Percentiles rank a stretch among this genome's conserved stretches.
These are phyloP conservation scores for Synergus laeviventris DNA, from an alignment of 2,888 invertebrate genomes.

Conservation along the genomic window DNA sequence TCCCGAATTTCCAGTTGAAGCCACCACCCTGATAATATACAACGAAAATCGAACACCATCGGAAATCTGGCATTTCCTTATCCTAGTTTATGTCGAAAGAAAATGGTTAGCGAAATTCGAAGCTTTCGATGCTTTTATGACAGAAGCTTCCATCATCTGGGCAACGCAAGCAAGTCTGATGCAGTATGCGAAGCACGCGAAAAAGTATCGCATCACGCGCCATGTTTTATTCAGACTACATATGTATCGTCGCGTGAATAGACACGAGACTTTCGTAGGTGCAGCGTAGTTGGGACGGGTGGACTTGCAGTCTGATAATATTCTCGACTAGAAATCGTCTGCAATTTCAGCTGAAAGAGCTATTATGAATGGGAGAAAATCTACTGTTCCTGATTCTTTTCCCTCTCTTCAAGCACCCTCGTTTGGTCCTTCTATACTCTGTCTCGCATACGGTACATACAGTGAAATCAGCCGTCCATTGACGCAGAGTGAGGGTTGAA, in stretches of 20 bases:
- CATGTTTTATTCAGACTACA: slow-evolving; percentile 62
- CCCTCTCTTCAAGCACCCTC: slow-evolving; percentile 16
- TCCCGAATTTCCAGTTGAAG: no score
- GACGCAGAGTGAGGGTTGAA: slow-evolving; percentile 1
- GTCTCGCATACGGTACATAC: not conserved
- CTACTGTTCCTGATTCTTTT: slow-evolving; percentile 16
- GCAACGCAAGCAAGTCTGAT: slow-evolving; percentile 38
- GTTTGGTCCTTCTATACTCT: slow-evolving; percentile 15
- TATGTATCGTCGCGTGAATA: slow-evolving; percentile 56
- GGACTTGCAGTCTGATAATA: slow-evolving; percentile 35
- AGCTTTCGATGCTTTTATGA: slow-evolving; percentile 23
- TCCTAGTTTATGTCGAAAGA: not conserved
- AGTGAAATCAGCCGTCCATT: slow-evolving; percentile 27
- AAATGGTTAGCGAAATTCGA: not conserved
- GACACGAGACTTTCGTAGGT: slow-evolving; percentile 43
- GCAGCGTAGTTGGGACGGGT: slow-evolving; percentile 12
- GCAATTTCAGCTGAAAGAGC: slow-evolving; percentile 24
- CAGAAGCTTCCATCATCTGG: slow-evolving; percentile 34
- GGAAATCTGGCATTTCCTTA: not conserved
- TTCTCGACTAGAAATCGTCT: slow-evolving; percentile 29
- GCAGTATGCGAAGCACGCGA: slow-evolving; percentile 56
- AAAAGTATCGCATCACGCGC: slow-evolving; percentile 55
- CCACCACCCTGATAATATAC: no score
- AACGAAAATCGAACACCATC: not conserved
- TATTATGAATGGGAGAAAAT: slow-evolving; percentile 32